phyloP scores from a whole-genome alignment of 23 tunicate genomes.

The Phallusia fumigata region DNA sequence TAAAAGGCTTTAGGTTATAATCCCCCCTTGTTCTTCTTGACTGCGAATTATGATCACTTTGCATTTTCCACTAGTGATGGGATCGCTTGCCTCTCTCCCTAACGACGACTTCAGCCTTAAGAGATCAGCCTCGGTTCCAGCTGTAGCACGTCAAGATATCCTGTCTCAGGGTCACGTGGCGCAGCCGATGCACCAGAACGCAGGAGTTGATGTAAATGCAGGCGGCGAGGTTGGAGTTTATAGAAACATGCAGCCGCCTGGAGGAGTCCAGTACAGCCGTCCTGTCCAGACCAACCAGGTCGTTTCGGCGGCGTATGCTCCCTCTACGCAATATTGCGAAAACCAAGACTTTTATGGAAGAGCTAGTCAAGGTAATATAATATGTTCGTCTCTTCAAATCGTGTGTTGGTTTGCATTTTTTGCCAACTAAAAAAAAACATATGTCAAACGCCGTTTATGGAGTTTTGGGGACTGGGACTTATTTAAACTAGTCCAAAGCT shows the following conservation, averaged over 20 bases:
- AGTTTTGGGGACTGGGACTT: no score
- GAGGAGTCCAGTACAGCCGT: background rate
- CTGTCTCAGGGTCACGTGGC: background rate
- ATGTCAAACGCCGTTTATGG: no score
- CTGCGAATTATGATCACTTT: background rate
- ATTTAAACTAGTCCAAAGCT: no score
- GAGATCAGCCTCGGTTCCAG: slow-evolving; percentile 49
- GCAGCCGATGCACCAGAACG: background rate
- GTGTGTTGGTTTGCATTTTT: no score
- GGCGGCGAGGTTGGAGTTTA: background rate
- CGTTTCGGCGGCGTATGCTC: background rate
- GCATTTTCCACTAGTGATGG: background rate
- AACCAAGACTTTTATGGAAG: background rate
- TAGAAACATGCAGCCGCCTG: background rate
- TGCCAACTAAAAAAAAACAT: no score
- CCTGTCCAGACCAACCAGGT: background rate
- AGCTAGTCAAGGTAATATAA: background rate
- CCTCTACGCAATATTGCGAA: background rate
- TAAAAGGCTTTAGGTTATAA: no score
- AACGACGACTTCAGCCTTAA: slow-evolving; percentile 17
- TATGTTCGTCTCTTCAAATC: no score
- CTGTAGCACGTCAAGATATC: background rate
- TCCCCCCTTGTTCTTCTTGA: no score
- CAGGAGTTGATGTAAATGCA: background rate
- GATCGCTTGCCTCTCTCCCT: background rate